phyloP scores from a whole-genome alignment of 2,797 vertebrate genomes.

The Apodemus agrarius region DNA sequence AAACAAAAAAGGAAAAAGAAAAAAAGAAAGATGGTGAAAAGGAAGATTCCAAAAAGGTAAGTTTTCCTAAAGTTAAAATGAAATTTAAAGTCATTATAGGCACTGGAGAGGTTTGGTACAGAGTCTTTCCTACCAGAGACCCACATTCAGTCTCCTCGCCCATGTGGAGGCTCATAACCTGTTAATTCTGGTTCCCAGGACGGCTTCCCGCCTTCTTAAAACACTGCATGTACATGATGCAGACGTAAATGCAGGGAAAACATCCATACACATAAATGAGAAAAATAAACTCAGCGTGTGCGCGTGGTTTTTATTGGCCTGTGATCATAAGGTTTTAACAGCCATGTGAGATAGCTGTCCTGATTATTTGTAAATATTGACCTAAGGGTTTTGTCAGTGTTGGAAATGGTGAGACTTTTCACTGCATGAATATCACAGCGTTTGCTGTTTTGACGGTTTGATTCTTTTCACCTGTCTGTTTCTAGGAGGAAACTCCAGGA shows the following conservation, averaged over 20 bases:
- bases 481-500: constrained; percentile 96
- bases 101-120: neutral
- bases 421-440: neutral
- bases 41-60: constrained; percentile 95
- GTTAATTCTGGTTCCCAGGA: neutral
- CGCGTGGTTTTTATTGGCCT: neutral
- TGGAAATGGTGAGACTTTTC: constrained; percentile 23
- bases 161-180: neutral
- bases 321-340: neutral
- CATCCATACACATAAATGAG: neutral
- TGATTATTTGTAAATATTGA: neutral
- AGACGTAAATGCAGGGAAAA: neutral
- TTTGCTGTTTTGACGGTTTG: constrained; percentile 45
- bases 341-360: neutral
- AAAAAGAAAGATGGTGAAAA: constrained; percentile 94
- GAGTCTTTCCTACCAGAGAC: neutral
- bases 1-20: constrained; percentile 92
- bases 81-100: neutral
- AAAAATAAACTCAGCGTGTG: neutral
- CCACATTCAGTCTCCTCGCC: neutral
- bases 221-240: neutral
- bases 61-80: constrained; percentile 37
- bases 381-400: constrained; percentile 48
- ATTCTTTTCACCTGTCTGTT: constrained; percentile 53
- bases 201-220: neutral